Evolutionary conservation across 37 sponge, comb jelly and placozoan species (phyloP).

Genomic region (Spongilla lacustris): DNA sequence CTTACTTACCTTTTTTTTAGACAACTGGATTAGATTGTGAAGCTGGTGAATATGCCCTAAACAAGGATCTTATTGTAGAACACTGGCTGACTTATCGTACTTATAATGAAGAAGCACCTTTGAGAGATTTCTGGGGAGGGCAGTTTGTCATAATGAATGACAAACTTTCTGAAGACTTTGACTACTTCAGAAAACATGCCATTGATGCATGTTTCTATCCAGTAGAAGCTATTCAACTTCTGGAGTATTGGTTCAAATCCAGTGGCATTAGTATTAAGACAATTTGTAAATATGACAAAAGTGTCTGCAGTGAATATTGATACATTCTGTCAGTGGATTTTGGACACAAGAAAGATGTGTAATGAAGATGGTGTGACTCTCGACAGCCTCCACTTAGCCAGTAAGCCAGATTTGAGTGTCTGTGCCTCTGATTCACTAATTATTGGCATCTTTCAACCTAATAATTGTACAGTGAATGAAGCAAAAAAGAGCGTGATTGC

Average conservation of each 20-base stretch:
- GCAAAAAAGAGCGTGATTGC: not conserved
- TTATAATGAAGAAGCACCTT: not conserved
- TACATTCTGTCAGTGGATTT: slow-evolving; percentile 1
- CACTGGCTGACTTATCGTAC: not conserved
- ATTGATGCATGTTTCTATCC: not conserved
- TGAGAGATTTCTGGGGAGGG: not conserved
- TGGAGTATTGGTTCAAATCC: slow-evolving; percentile 1
- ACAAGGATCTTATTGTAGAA: not conserved
- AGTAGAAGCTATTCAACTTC: not conserved
- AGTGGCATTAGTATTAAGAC: not conserved
- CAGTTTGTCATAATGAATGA: not conserved
- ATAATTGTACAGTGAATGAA: not conserved
- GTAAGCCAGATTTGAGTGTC: not conserved
- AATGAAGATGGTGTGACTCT: not conserved
- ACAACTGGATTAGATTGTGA: too few relatives aligned
- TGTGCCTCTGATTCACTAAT: not conserved
- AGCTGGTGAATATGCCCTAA: too few relatives aligned
- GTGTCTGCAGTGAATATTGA: not conserved
- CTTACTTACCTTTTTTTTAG: too few relatives aligned
- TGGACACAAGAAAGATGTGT: not conserved
- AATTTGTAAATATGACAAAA: not conserved
- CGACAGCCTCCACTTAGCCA: not conserved
- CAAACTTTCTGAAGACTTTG: not conserved
- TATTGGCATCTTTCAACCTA: not conserved
- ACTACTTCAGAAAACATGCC: not conserved